phyloP scores from a whole-genome alignment of 2,888 invertebrate species.

The Cantharis rustica region DNA sequence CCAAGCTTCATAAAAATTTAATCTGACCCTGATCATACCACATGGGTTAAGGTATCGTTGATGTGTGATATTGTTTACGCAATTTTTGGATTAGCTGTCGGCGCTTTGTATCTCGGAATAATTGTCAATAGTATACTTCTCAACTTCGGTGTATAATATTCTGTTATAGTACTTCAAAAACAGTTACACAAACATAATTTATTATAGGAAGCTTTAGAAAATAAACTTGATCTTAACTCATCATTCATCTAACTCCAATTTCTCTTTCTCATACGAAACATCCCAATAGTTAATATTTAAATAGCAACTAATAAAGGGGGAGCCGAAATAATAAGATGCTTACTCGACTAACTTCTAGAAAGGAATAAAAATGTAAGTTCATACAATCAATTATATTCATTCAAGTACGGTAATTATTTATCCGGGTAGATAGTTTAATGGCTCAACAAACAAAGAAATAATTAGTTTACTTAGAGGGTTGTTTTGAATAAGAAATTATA shows the following conservation, averaged over 20 bases:
- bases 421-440: not conserved
- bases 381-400: not conserved
- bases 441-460: not conserved
- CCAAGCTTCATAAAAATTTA: no score
- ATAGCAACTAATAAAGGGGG: not conserved
- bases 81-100: no score
- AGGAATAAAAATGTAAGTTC: not conserved
- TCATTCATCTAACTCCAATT: not conserved
- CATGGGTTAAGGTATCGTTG: no score
- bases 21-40: no score
- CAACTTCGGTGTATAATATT: no score
- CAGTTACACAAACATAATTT: no score
- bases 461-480: not conserved
- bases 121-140: no score
- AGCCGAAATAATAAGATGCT: not conserved
- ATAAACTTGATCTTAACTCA: not conserved
- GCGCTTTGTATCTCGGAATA: no score
- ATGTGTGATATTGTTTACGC: no score
- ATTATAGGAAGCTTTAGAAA: not conserved
- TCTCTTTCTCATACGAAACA: not conserved
- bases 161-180: no score
- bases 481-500: not conserved
- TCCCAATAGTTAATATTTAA: no score
- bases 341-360: not conserved
- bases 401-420: not conserved